Base-by-base conservation (phyloP, 1,140 invertebrate species). In the Cotesia glomerata region DNA sequence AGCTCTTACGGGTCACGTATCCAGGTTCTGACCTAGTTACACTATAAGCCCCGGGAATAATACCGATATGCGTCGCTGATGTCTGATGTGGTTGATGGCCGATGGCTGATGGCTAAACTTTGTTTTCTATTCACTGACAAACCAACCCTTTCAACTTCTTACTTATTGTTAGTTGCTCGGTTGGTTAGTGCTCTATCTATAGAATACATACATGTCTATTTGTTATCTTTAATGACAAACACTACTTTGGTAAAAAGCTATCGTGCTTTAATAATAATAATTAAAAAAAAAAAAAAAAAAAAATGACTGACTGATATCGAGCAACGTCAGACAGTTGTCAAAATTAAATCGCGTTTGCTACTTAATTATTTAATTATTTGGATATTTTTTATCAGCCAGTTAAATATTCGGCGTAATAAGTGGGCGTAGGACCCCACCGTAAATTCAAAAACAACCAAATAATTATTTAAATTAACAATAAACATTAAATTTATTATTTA, bases 261-360 rank as follows among this genome's bases (percentile, higher is more conserved):
- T 45, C 39, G 8, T 9, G 11, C 8, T 7, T 45, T 45, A 7
- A 74, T 32, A 69, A 70, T 63, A 68, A 76, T 65, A 69, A 62
- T 58, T 62, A 39, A 56, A 5, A 51, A 59, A 18, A 65, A 16
- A 49, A 45, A 49, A 69, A 52, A 18, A 64, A 4, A 35, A 65
- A 61, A 54, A 52, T 61, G 45, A 62, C 58, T 64, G 45, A 54
- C 4, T 62, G 34, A 13, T 52, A 70, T 68, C 58, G 65, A 36
- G 51, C 66, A 79, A 82, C 78, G 74, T 84, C 81, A 81, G 71
- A 62, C 69, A 59, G 70, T 83, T 81, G 83, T 83, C 83, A 78
- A 82, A 84, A 84, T 83, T 77, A 26, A 80, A 74, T 72, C 58
- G 39, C 59, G 67, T 79, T 82, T 75, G 72, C 78, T 77, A 79